Percentiles rank a stretch among this genome's conserved stretches.
Conservation (phyloP, 2,888 invertebrate genomes). For the Hedya salicella region DNA sequence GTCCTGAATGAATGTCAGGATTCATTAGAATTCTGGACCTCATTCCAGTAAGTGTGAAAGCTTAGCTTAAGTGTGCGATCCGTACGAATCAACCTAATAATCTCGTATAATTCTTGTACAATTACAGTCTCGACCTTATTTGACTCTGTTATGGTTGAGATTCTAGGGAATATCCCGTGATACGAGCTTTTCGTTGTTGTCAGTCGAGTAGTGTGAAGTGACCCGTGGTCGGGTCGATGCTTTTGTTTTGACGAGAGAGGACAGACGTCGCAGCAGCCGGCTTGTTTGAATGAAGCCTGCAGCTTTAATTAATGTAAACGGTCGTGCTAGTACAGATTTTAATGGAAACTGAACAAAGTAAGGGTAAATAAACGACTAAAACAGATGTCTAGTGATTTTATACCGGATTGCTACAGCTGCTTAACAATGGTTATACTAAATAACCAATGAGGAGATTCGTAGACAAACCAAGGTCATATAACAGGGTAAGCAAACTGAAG, state of each 20-base stretch:
- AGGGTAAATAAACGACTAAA: not conserved
- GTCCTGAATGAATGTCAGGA: too few species aligned
- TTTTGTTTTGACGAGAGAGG: conserved; percentile 54
- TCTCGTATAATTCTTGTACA: not conserved
- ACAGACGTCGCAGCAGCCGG: conserved; percentile 51
- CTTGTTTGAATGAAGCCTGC: conserved; percentile 43
- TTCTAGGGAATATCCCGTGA: not conserved
- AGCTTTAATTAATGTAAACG: conserved; percentile 42
- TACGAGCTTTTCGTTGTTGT: conserved; percentile 10
- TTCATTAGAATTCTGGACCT: conserved; percentile 31
- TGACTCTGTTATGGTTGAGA: not conserved
- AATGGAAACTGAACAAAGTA: conserved; percentile 8
- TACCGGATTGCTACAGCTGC: too few species aligned
- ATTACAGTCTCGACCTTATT: not conserved
- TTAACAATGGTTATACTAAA: too few species aligned
- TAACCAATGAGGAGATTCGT: too few species aligned
- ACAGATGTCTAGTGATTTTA: too few species aligned
- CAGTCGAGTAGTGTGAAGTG: conserved; percentile 44
- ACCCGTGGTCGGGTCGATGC: conserved; percentile 48
- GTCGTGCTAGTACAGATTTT: conserved; percentile 14
- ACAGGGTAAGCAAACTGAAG: too few species aligned
- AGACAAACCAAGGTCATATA: too few species aligned
- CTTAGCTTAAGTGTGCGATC: conserved; percentile 14
- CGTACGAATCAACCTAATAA: not conserved
- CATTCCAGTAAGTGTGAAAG: conserved; percentile 29